Percentiles rank a stretch among this genome's conserved stretches.
Evolutionary conservation across 2,888 invertebrate genomes (phyloP).

Genomic region (Oxystoma pomonae): DNA sequence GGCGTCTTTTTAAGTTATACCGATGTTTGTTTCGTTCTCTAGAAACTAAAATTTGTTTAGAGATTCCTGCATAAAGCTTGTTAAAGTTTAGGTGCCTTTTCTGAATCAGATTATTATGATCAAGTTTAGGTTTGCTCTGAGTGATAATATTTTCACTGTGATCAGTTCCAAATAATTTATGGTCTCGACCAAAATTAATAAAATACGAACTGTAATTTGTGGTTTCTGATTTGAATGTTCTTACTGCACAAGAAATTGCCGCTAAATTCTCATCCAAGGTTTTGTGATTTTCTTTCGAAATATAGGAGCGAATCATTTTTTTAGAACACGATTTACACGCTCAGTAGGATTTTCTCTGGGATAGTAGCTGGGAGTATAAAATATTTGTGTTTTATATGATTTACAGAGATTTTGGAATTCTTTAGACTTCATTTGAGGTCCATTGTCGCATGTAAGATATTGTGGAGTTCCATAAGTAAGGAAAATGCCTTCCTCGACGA

Average conservation of each 20-base stretch:
- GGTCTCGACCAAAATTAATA: too few species aligned
- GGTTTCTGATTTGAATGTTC: too few species aligned
- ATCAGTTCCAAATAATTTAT: too few species aligned
- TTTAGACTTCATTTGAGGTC: too few species aligned
- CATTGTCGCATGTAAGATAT: too few species aligned
- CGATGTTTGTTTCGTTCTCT: background rate
- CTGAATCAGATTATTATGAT: background rate
- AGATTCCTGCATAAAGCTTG: background rate
- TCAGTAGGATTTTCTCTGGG: slow-evolving; percentile 15
- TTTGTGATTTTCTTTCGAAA: background rate
- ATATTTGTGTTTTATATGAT: slow-evolving; percentile 1
- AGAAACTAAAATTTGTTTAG: background rate
- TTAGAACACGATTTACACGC: slow-evolving; percentile 2
- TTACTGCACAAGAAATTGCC: too few species aligned
- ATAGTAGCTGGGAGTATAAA: slow-evolving; percentile 6
- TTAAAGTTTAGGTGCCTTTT: background rate
- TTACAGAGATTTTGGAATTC: slow-evolving; percentile 4
- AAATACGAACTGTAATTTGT: too few species aligned
- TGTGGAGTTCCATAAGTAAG: too few species aligned
- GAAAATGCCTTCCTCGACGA: slow-evolving; percentile 5
- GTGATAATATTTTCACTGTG: too few species aligned
- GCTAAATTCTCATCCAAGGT: too few species aligned
- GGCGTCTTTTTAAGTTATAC: slow-evolving; percentile 12
- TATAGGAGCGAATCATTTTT: background rate
- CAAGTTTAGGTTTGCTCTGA: background rate